Evolutionary conservation across 2,888 invertebrate species (phyloP), one percentile per base, ranked within the genome.

Genomic region (Agonopterix subpropinquella): DNA sequence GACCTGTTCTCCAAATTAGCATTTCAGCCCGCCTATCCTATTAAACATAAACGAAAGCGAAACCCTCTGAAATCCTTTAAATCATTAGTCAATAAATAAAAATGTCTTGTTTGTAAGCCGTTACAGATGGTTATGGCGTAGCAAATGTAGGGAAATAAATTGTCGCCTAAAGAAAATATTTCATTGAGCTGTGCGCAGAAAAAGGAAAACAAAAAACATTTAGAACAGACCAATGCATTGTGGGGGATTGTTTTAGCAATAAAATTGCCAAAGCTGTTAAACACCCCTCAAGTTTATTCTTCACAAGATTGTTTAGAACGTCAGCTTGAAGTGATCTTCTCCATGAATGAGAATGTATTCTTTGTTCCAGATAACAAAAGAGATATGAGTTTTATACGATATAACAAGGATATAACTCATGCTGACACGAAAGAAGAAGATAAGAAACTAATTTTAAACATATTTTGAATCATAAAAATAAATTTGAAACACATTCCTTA

Each of bases 41-140:
- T n/a, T n/a, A n/a, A n/a, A n/a, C 10, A n/a, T 4, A 39, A 37
- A 37, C 41, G 11, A 46, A 41, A 11, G 41, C 46, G 11, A 35
- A 45, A 9, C 39, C 1, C 39, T 37, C 37, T 10, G n/a, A 37
- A 37, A 37, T 37, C 37, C 46, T 36, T 41, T 43, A 49, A 47
- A 53, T 49, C 44, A 49, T 49, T 44, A 53, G 49, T 44, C 37
- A 45, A 52, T 47, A 47, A 54, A 54, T 54, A 54, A 52, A 47
- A 44, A 9, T 45, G 47, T 11, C 42, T 53, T 46, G 45, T 48
- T 45, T 43, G 39, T 28, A 49, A 48, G 48, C 53, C 46, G 44
- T 54, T 50, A 54, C 51, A 48, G 44, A 49, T 48, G 52, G 54
- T 54, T 52, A 52, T 50, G 47, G 48, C 50, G 48, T 42, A 42